phyloP scores from a whole-genome alignment of 2,888 invertebrate genomes.

The Orchesellides sinensis region DNA sequence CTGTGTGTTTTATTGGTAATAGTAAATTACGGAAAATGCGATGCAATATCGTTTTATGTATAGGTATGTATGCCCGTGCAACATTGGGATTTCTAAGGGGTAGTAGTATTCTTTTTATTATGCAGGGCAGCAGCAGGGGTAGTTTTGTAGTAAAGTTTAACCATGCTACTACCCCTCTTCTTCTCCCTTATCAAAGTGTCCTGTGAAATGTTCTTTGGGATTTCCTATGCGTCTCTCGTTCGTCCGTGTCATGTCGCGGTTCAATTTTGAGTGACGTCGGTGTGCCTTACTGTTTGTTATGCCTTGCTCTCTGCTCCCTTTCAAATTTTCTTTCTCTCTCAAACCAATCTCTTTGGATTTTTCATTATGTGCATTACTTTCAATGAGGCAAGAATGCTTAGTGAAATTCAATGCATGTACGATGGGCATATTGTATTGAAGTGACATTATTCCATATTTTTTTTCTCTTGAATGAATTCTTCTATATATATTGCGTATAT shows the following conservation, averaged over 20 bases:
- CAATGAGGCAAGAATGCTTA: slow-evolving; percentile 3
- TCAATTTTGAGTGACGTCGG: slow-evolving; percentile 45
- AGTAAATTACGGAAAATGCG: no score
- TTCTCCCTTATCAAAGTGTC: not conserved
- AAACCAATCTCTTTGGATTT: not conserved
- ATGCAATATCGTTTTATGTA: not conserved
- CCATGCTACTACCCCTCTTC: no score
- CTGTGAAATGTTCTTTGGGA: not conserved
- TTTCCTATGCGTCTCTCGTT: slow-evolving; percentile 28
- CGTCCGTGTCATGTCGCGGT: slow-evolving; percentile 49
- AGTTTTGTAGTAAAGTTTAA: no score
- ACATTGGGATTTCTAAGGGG: no score
- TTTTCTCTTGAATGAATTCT: not conserved
- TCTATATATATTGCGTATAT: no score
- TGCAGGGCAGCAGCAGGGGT: no score
- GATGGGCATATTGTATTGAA: not conserved
- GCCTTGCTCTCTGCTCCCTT: slow-evolving; percentile 22
- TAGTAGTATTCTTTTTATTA: no score
- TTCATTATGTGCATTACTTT: slow-evolving; percentile 2
- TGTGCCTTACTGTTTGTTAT: slow-evolving; percentile 51
- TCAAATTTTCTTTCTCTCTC: slow-evolving; percentile 3
- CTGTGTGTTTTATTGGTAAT: no score
- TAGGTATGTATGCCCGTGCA: no score
- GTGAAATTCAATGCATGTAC: not conserved
- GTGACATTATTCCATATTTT: not conserved